phyloP scores from a whole-genome alignment of 2,888 invertebrate genomes.

The Andrena fulva region DNA sequence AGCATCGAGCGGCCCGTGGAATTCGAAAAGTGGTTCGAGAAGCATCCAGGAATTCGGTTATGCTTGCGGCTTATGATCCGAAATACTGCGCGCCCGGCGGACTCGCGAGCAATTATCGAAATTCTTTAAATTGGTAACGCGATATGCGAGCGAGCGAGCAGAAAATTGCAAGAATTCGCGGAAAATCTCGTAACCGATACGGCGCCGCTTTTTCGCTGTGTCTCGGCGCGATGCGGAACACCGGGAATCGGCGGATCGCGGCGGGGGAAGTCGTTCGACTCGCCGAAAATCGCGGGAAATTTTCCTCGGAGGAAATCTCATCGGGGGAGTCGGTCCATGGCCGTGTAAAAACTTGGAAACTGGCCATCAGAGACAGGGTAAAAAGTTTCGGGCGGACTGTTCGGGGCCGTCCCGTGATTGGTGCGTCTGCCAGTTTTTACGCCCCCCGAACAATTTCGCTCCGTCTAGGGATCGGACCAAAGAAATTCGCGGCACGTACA shows the following conservation, averaged over 20 bases:
- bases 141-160: background rate
- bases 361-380: conserved; percentile 52
- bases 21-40: background rate
- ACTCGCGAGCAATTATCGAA: too few relatives aligned
- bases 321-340: conserved; percentile 17
- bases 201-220: background rate
- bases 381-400: conserved; percentile 45
- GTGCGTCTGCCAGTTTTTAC: conserved; percentile 58
- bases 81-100: background rate
- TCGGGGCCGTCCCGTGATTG: conserved; percentile 48
- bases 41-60: background rate
- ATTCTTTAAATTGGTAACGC: conserved; percentile 3
- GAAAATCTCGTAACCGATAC: background rate
- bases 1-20: background rate
- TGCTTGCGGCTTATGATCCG: background rate
- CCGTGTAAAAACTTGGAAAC: conserved; percentile 59
- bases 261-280: background rate
- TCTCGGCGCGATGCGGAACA: background rate
- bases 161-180: background rate
- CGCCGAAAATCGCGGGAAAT: conserved; percentile 17
- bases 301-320: conserved; percentile 30
- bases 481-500: conserved; percentile 57
- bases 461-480: conserved; percentile 23
- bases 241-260: background rate
- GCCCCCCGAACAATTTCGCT: conserved; percentile 52